Evolutionary conservation across 2,888 invertebrate genomes (phyloP), one percentile per base, ranked within the genome.

Genomic region (Cataglyphis cursor): DNA sequence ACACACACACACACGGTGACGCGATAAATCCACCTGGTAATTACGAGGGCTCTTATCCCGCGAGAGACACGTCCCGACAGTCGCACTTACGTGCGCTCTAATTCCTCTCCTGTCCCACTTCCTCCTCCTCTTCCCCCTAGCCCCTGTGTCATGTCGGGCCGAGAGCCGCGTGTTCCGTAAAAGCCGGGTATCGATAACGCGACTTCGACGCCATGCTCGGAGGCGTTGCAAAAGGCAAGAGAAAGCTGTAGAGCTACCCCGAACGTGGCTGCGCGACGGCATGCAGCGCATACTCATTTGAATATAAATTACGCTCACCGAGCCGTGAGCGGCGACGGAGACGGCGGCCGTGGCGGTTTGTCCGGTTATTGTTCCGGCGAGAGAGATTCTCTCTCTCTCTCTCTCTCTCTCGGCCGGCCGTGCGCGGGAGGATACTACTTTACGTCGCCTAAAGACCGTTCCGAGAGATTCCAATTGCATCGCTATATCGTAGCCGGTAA

Each of bases 251-350:
- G 78, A 78, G 38, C 66, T 80, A 78, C 80, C 78, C 85, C 83
- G 88, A 87, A 87, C 88, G 87, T 84, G 88, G 83, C 87, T 87
- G 81, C 85, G 88, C 89, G 87, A 87, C 89, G 87, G 86, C 81
- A 57, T 70, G 66, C 78, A 65, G 76, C 83, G 70, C 74, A 89
- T 90, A 87, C 90, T 92, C 91, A 92, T 92, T 92, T 92, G 91
- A 92, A 92, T 92, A 91, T 92, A 92, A 92, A 92, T 92, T 92
- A 92, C 91, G 90, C 88, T 86, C 89, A 78, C 61, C 84, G 87
- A 87, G 88, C 86, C 86, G 90, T 89, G 90, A 90, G 91, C 91
- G 90, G 91, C 90, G 90, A 88, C 89, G 57, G 9, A 68, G 76
- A n/a, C 48, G 75, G 18, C 28, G 15, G 15, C 73, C 35, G 54